phyloP scores from a whole-genome alignment of 2,113 vertebrate genomes.

The Coregonus clupeaformis region DNA sequence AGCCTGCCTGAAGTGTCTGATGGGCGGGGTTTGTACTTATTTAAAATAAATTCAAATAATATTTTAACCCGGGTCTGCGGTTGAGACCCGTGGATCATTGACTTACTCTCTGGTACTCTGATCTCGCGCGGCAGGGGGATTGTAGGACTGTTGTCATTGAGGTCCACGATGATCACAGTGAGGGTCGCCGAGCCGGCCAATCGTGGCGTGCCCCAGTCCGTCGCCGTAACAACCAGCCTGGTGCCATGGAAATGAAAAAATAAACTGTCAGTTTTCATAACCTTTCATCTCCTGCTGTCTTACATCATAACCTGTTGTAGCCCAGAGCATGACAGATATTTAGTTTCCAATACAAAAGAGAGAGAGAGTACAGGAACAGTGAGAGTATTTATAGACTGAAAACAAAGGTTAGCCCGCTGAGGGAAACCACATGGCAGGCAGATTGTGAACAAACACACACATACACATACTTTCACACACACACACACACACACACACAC shows the following conservation, averaged over 20 bases:
- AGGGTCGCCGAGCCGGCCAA: slow-evolving; percentile 88
- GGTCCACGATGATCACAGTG: slow-evolving; percentile 91
- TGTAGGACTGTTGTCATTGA: slow-evolving; percentile 96
- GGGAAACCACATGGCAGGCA: not conserved
- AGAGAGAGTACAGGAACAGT: not conserved
- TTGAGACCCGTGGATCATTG: not conserved
- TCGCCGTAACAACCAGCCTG: slow-evolving; percentile 91
- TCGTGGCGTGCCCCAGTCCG: slow-evolving; percentile 88
- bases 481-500: too few relatives aligned
- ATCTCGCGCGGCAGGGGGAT: slow-evolving; percentile 89
- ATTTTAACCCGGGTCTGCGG: too few relatives aligned
- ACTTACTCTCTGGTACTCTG: slow-evolving; percentile 89
- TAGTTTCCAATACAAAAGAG: not conserved
- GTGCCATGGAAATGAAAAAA: slow-evolving; percentile 43
- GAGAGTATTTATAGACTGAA: not conserved
- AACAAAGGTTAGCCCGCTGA: not conserved
- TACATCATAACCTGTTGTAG: not conserved
- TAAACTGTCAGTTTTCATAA: not conserved
- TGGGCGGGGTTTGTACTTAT: too few relatives aligned
- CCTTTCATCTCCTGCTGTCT: slow-evolving; percentile 8
- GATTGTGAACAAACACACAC: not conserved
- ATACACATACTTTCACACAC: too few relatives aligned
- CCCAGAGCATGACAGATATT: slow-evolving; percentile 1
- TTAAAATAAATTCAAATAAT: too few relatives aligned
- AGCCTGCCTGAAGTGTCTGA: too few relatives aligned